Evolutionary conservation across 2,113 vertebrate species (phyloP).

Genomic region (Rhizomys pruinosus): DNA sequence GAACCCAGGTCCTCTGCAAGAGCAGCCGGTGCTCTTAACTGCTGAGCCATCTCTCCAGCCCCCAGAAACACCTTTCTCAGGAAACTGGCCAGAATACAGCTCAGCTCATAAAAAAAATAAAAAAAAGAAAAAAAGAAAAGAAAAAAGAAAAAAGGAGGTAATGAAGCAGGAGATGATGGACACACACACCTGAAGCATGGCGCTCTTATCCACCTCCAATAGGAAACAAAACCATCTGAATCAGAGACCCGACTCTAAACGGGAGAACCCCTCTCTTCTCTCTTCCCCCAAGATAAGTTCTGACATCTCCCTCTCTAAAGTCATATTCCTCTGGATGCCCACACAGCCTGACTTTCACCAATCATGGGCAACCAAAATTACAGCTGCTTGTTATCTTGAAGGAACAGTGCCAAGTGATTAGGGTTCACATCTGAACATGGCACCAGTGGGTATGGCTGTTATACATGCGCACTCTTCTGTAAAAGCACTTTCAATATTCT

Average conservation of each 20-base stretch:
- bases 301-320: neutral
- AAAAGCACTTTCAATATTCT: neutral
- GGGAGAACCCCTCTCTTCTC: neutral
- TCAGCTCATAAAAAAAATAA: neutral
- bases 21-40: too few species aligned
- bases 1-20: too few species aligned
- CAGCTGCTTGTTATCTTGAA: constrained; percentile 1
- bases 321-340: neutral
- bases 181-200: accelerated
- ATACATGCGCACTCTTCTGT: neutral
- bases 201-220: neutral
- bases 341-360: neutral
- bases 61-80: neutral
- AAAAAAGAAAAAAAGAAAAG: too few species aligned
- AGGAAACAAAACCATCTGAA: neutral
- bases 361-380: neutral
- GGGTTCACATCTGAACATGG: neutral
- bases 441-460: neutral
- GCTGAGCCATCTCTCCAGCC: too few species aligned
- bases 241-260: neutral
- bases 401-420: constrained; percentile 18
- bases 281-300: neutral
- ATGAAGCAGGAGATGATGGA: neutral
- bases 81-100: neutral
- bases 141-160: accelerated